These are phyloP conservation scores for Tolypeutes matacus DNA, from an alignment of 2,797 vertebrate genomes.

Conservation along the genomic window DNA sequence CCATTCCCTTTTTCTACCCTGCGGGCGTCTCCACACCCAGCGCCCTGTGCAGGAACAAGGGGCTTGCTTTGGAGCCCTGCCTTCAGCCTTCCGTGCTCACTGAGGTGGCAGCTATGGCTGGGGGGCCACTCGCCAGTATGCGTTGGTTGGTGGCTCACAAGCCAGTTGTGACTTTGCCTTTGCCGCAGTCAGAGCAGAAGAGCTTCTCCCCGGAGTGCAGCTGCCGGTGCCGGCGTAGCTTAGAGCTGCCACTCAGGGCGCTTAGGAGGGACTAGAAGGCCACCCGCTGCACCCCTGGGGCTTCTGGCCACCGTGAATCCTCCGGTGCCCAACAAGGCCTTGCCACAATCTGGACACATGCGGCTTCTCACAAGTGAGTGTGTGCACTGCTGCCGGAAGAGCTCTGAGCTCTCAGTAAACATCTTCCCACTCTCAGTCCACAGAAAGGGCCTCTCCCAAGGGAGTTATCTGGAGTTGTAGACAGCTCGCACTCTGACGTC, in stretches of 20 bases:
- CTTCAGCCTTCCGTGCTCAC: neutral
- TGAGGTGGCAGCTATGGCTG: neutral
- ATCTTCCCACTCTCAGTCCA: neutral
- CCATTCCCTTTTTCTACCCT: neutral
- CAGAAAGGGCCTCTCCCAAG: neutral
- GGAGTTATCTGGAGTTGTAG: neutral
- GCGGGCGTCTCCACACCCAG: neutral
- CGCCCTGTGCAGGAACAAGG: neutral
- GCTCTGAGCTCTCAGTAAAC: neutral
- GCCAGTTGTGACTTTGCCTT: conserved; percentile 71
- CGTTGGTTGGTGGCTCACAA: conserved; percentile 77
- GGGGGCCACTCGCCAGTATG: neutral
- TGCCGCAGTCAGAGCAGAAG: conserved; percentile 86
- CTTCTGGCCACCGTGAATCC: neutral
- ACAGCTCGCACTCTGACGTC: neutral
- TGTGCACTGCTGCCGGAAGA: neutral
- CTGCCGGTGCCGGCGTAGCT: conserved; percentile 86
- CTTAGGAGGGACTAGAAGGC: neutral
- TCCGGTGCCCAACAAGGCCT: neutral
- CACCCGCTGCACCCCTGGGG: neutral
- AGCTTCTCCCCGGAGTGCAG: conserved; percentile 84
- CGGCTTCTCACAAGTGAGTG: neutral
- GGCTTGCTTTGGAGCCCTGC: neutral
- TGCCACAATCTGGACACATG: too few relatives aligned
- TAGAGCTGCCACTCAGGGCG: neutral